Base-by-base conservation (phyloP, 2,113 vertebrate genomes). In the Plotosus lineatus region DNA sequence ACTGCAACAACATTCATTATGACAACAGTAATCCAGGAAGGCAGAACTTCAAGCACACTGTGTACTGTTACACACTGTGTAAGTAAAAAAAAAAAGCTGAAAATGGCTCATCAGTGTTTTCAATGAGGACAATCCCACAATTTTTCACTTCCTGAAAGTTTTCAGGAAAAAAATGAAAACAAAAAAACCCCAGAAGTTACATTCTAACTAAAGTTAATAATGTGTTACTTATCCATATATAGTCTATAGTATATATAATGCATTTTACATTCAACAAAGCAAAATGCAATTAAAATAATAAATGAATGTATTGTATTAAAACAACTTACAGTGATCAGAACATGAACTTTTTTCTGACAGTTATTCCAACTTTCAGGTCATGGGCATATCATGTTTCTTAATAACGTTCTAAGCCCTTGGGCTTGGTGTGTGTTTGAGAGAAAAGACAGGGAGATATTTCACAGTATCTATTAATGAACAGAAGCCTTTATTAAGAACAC, bases 401-500 rank as follows among this genome's bases (percentile, higher is more conserved):
- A 31, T 38, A 74, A 65, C 58, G 9, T 23, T 38, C 75, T 23
- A 48, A 60, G 11, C 28, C 26, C 38, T 42, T 9, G 60, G 6
- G 31, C 33, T 9, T 2, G 21, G 60, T 36, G 31, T 63, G 15
- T 63, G 63, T 21, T 17, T 36, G 19, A 77, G 40, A 44, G 26
- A 33, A 56, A 44, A 56, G 36, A 48, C 40, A 48, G 11, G 9
- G 8, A 21, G n/a, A 58, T 10, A 51, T 58, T 53, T 72, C 61
- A 31, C 17, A 11, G 15, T 11, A 46, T 33, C 42, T 42, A 1
- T 0, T 17, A 12, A 46, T 42, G 31, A 75, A 83, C 40, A 65
- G 50, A 48, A 6, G 15, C 42, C 23, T 80, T 77, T 77, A 84
- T 81, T 55, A 77, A 31, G 72, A 72, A 73, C 78, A 72, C 78